These are phyloP conservation scores for Apodemia zela DNA, from an alignment of 2,888 invertebrate species.

Conservation along the genomic window DNA sequence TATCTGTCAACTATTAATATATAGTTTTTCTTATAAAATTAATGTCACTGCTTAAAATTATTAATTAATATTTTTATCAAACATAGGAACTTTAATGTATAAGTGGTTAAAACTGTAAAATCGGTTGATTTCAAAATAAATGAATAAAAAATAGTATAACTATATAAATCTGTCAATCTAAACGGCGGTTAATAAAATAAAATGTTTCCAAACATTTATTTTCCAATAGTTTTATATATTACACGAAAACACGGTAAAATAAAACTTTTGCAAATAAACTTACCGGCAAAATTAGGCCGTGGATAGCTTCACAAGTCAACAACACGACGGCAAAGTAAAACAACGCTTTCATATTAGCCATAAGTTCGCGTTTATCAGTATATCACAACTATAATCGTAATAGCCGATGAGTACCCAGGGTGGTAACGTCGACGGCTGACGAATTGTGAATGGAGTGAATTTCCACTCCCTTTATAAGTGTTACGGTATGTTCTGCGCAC, in stretches of 20 bases:
- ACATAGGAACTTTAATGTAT: too few relatives aligned
- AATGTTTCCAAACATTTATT: not conserved
- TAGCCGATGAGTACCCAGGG: conserved; percentile 28
- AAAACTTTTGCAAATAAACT: conserved; percentile 38
- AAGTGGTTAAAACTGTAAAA: too few relatives aligned
- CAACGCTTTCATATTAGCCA: conserved; percentile 55
- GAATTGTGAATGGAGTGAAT: conserved; percentile 67
- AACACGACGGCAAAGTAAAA: conserved; percentile 49
- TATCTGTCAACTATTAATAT: too few relatives aligned
- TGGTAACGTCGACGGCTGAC: conserved; percentile 47
- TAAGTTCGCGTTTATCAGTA: conserved; percentile 7
- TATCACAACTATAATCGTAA: conserved; percentile 11
- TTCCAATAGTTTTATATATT: not conserved
- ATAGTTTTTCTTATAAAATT: too few relatives aligned
- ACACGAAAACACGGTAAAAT: not conserved
- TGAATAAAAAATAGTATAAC: too few relatives aligned
- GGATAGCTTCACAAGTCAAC: conserved; percentile 52
- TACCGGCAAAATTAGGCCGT: conserved; percentile 61
- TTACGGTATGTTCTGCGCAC: conserved; percentile 62
- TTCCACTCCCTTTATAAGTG: conserved; percentile 64
- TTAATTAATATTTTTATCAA: too few relatives aligned
- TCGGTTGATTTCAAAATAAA: too few relatives aligned
- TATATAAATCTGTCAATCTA: too few relatives aligned
- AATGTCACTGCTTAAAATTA: too few relatives aligned
- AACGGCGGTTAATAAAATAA: too few relatives aligned